Percentiles rank a stretch among this genome's conserved stretches.
Evolutionary conservation across 2,113 vertebrate genomes (phyloP).

Genomic region (Esox niger): DNA sequence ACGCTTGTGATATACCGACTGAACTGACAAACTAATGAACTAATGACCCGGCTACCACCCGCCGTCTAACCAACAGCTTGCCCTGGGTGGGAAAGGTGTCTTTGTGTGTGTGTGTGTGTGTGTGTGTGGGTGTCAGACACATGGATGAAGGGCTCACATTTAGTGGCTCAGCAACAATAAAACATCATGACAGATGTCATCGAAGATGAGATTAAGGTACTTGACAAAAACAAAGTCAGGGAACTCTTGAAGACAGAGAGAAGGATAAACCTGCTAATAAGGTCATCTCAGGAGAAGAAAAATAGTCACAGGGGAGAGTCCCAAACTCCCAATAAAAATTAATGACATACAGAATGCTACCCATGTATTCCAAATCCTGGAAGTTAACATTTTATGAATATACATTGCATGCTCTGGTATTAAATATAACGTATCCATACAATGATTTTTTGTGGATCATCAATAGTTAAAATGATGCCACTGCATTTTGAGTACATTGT

Average conservation of each 20-base stretch:
- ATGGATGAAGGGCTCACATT: neutral
- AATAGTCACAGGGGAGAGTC: no score
- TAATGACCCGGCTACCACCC: constrained; percentile 46
- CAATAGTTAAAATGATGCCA: no score
- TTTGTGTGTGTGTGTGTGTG: neutral
- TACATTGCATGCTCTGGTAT: no score
- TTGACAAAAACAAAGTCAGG: neutral
- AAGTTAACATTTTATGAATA: no score
- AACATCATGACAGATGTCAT: neutral
- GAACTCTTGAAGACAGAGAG: neutral
- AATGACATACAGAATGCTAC: no score
- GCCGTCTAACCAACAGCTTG: constrained; percentile 20
- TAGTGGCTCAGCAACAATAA: neutral
- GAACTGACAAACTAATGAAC: constrained; percentile 47
- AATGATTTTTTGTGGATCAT: no score
- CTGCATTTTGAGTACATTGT: no score
- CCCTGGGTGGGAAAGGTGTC: neutral
- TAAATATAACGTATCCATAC: no score
- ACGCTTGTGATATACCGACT: constrained; percentile 57
- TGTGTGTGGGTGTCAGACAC: neutral
- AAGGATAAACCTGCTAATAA: no score
- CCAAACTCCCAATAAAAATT: no score
- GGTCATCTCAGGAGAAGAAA: no score
- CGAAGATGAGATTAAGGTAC: neutral
- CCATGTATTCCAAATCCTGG: no score